Conservation (phyloP, 1,140 invertebrate genomes). For the Sitobion miscanthi region DNA sequence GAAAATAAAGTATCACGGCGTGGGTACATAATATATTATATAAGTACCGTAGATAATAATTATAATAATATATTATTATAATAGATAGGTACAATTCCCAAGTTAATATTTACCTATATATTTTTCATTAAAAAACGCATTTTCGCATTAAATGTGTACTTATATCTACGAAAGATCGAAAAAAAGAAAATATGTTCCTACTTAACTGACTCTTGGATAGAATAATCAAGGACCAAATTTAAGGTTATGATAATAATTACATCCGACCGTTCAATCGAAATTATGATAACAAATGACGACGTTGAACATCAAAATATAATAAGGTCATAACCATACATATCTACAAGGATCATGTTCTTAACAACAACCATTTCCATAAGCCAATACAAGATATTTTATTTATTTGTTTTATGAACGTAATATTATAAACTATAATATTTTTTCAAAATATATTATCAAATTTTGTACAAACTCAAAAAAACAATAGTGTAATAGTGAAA, state of each 20-base stretch:
- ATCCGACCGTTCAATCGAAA: not conserved
- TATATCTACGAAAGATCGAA: not conserved
- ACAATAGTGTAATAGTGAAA: no score
- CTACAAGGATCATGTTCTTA: slow-evolving; percentile 22
- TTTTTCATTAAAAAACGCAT: not conserved
- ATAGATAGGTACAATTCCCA: not conserved
- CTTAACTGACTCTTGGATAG: not conserved
- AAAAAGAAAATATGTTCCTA: not conserved
- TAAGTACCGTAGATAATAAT: not conserved
- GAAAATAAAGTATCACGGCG: not conserved
- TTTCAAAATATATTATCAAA: no score
- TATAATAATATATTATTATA: not conserved
- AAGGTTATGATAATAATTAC: slow-evolving; percentile 23
- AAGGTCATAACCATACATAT: not conserved
- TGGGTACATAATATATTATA: not conserved
- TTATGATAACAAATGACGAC: not conserved
- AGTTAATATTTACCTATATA: not conserved
- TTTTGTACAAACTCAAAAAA: no score
- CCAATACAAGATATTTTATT: not conserved
- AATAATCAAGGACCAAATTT: slow-evolving; percentile 12
- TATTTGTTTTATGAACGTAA: not conserved
- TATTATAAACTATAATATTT: no score
- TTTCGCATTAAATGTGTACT: not conserved
- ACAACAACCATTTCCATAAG: not conserved
- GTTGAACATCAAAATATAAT: not conserved